A percentile compares a stretch with the other conserved stretches of the same genome.
Conservation (phyloP, 2,113 vertebrate genomes). For the Caretta caretta region DNA sequence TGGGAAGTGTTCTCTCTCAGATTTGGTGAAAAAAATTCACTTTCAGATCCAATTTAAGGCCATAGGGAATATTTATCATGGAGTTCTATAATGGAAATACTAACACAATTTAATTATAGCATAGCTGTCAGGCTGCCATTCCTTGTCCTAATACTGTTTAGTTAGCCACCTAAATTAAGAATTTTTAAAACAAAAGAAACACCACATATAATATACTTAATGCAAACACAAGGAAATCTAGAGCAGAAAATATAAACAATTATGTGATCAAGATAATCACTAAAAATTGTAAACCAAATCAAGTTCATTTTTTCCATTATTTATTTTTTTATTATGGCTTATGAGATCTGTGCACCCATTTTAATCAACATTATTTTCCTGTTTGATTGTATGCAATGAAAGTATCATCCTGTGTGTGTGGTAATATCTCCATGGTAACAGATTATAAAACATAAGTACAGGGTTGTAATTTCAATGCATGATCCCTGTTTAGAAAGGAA, state of each 20-base stretch:
- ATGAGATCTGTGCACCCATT: slow-evolving; percentile 47
- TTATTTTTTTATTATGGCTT: slow-evolving; percentile 43
- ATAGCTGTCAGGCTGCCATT: background rate
- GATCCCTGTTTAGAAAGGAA: slow-evolving; percentile 65
- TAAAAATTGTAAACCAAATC: slow-evolving; percentile 19
- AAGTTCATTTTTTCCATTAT: slow-evolving; percentile 42
- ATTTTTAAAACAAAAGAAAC: background rate
- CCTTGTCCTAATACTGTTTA: background rate
- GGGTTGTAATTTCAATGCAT: slow-evolving; percentile 59
- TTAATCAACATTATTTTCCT: slow-evolving; percentile 62
- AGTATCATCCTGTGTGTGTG: slow-evolving; percentile 40
- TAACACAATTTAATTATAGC: background rate
- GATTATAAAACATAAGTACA: slow-evolving; percentile 72
- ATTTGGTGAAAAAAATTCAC: background rate
- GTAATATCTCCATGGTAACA: slow-evolving; percentile 76
- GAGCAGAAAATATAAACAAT: slow-evolving; percentile 27
- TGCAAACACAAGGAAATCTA: background rate
- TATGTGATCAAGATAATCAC: slow-evolving; percentile 1
- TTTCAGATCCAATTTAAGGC: background rate
- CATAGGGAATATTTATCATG: background rate
- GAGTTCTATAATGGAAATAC: background rate
- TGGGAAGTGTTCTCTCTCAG: background rate
- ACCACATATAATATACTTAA: background rate
- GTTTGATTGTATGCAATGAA: slow-evolving; percentile 49
- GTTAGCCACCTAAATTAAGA: background rate